Conservation (phyloP, 2,797 vertebrate species). For the Furcifer pardalis region DNA sequence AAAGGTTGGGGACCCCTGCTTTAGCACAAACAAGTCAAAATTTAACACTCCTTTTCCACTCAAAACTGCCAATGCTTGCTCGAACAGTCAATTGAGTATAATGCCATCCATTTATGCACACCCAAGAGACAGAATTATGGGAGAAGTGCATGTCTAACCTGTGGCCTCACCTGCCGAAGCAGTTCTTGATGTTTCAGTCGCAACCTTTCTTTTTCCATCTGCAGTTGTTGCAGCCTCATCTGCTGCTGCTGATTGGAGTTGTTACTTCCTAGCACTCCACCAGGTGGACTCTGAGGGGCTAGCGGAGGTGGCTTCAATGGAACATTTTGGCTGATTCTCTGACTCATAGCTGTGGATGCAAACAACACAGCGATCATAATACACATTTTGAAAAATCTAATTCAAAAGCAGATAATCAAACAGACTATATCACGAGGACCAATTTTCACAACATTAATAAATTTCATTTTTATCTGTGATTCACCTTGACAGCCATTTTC, state of each 20-base stretch:
- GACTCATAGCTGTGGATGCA: constrained; percentile 87
- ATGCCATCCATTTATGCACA: constrained; percentile 40
- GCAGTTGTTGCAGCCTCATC: constrained; percentile 92
- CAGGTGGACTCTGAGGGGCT: constrained; percentile 85
- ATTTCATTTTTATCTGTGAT: not conserved
- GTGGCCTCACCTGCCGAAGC: constrained; percentile 95
- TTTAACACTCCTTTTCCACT: not conserved
- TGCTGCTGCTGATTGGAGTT: constrained; percentile 82
- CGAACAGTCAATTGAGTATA: constrained; percentile 36
- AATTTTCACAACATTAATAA: not conserved
- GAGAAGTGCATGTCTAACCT: constrained; percentile 84
- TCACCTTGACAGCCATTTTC: not conserved
- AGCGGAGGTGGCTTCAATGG: constrained; percentile 89
- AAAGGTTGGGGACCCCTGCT: no score
- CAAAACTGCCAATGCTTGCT: not conserved
- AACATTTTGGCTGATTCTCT: constrained; percentile 92
- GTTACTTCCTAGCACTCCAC: constrained; percentile 81
- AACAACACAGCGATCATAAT: constrained; percentile 29
- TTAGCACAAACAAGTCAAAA: no score
- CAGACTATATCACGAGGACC: accelerated
- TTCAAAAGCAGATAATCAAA: not conserved
- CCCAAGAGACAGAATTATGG: constrained; percentile 51
- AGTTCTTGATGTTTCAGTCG: constrained; percentile 96
- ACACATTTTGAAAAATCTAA: no score
- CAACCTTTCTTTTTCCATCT: constrained; percentile 94